Conservation (phyloP, 2,113 vertebrate genomes). For the Panthera uncia region DNA sequence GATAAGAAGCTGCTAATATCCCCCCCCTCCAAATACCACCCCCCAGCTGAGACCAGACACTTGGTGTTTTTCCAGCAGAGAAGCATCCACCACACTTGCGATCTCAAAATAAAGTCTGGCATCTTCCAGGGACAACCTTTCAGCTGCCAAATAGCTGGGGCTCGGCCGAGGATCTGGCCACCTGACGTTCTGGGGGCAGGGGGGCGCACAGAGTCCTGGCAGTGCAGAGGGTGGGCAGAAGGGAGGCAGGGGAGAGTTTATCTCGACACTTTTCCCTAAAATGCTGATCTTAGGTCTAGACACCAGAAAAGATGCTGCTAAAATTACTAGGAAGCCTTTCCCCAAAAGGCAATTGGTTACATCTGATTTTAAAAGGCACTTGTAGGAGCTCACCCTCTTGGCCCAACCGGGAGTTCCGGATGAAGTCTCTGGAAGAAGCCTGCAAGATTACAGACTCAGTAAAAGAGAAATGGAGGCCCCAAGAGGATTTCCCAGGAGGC, state of each 20-base stretch:
- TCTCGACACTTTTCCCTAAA: conserved; percentile 49
- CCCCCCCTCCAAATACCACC: not conserved
- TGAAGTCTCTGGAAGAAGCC: not conserved
- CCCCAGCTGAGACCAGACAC: conserved; percentile 3
- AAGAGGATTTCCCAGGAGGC: not conserved
- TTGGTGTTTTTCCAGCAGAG: conserved; percentile 49
- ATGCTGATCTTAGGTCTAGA: conserved; percentile 79
- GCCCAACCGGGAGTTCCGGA: not conserved
- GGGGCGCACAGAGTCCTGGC: not conserved
- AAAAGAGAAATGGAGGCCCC: not conserved
- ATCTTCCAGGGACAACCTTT: conserved; percentile 51
- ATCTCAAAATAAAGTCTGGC: conserved; percentile 62
- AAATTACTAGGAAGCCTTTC: conserved; percentile 65
- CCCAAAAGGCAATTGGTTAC: conserved; percentile 54
- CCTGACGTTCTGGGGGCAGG: not conserved
- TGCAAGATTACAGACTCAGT: not conserved
- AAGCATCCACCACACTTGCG: conserved; percentile 23
- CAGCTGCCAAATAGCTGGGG: conserved; percentile 31
- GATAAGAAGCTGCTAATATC: not conserved
- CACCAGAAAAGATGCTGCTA: conserved; percentile 69
- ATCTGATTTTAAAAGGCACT: conserved; percentile 9
- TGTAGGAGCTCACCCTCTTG: not conserved
- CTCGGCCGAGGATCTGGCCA: not conserved
- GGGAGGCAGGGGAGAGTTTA: not conserved
- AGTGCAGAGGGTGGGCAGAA: not conserved